Evolutionary conservation across 2,113 vertebrate genomes (phyloP), one percentile per base, ranked within the genome.

Genomic region (Erpornis zantholeuca): DNA sequence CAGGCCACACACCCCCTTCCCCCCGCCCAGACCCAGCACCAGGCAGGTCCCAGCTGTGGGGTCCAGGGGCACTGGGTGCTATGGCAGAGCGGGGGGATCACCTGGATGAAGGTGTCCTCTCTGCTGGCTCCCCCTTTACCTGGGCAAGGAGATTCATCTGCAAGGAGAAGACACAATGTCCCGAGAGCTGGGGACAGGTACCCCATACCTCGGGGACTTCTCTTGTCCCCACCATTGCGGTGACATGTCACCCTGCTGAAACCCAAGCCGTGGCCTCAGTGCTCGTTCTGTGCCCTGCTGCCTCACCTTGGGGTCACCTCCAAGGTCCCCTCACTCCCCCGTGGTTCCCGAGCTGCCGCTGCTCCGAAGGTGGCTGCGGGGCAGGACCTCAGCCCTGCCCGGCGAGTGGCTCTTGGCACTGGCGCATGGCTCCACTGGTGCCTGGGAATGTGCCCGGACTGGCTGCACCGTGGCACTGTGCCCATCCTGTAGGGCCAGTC

Each of bases 71-170:
- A 1, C 45, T 3, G 1, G 21, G 21, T 52, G 11, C 40, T 31
- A 3, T 3, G 5, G 42, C 22, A 11, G 31, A 65, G 18, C 17
- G 28, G 6, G 47, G 47, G n/a, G 23, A 70, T 42, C 8, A 1
- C 18, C 16, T 13, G 16, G 8, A 29, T 57, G 35, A 3, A 2
- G 57, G 19, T 73, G 31, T 42, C 54, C 40, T 85, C 25, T 27
- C 19, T 4, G 3, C n/a, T 0, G 0, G 23, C 23, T 91, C 18
- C 71, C 45, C 18, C 6, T 20, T 89, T 95, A 97, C 96, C 94
- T 95, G 90, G 18, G 20, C 0, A 1, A 95, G 22, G 24, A 97
- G 33, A 21, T 93, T 79, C 95, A 96, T 96, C 96, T 95, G 92
- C 49, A 82, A 82, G 36, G 65, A 91, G 59, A 90, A 79, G 85